Base-by-base conservation (phyloP, 1,140 invertebrate species). In the Pseudomyrmex pallidus region DNA sequence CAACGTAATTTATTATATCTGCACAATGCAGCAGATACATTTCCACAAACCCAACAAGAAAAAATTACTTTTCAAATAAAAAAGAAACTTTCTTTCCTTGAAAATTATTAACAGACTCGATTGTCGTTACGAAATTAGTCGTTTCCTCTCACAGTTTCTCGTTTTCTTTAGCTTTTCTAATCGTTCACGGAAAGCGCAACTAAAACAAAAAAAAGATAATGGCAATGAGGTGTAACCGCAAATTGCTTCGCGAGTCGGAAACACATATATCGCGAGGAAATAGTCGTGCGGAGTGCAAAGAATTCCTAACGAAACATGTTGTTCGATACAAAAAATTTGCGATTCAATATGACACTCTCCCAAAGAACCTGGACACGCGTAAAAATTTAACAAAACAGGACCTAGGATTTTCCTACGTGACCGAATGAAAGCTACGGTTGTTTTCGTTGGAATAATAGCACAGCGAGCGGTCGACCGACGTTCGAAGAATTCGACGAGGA, bases 381-480 rank as follows among this genome's bases (percentile, higher is more conserved):
- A 76, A 35, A 35, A 35, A 5, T 35, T 35, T 35, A 0, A 25
- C 25, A 3, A 25, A 66, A 76, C 54, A 57, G 48, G 66, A 54
- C 25, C 7, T 15, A 66, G 12, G 12, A 22, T 44, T 54, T 4
- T n/a, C 1, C 17, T 76, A 76, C 61, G 48, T 66, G 74, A 74
- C 22, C 35, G 72, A 35, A 4, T 46, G 5, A 22, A 15, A 13
- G 72, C 12, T 25, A 46, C 52, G 17, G 76, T 15, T 59, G 48
- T 15, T 66, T 48, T 13, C 62, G 35, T 35, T 35, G 35, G 35
- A 7, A 35, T 61, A 48, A 70, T 70, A 20, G 54, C 13, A 57
- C 56, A 70, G 52, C 35, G 59, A 59, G 73, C 52, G 25, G 52
- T 12, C 63, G 54, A 78, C 50, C 54, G 35, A 35, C 35, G 64